A percentile compares a stretch with the other conserved stretches of the same genome.
phyloP scores from a whole-genome alignment of 2,113 vertebrate species.

The Edolisoma coerulescens region DNA sequence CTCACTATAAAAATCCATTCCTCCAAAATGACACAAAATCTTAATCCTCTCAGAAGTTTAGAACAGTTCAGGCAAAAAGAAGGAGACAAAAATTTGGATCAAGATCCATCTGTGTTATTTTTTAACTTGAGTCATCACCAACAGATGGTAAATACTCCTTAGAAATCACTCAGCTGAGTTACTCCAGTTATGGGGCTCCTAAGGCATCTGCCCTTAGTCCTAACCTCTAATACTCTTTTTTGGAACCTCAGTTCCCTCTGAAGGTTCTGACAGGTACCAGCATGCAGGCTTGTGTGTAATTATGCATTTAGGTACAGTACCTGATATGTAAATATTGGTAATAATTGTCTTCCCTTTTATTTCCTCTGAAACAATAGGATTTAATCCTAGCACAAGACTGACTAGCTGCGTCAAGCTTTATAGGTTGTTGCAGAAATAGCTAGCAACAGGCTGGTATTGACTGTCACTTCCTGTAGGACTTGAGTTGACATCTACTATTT shows the following conservation, averaged over 20 bases:
- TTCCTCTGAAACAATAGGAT: neutral
- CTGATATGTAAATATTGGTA: neutral
- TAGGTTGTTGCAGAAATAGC: neutral
- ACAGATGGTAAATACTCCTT: neutral
- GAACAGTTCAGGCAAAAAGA: neutral
- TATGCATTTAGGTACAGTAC: neutral
- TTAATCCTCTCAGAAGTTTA: neutral
- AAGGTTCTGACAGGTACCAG: neutral
- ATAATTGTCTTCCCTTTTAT: neutral
- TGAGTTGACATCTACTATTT: neutral
- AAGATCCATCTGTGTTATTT: neutral
- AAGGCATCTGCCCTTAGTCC: neutral
- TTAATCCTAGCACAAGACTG: neutral
- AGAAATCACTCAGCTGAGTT: neutral
- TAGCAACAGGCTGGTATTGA: neutral
- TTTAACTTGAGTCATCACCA: neutral
- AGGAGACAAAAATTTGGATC: neutral
- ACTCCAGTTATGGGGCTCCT: neutral
- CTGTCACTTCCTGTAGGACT: constrained; percentile 1
- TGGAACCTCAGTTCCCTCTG: neutral
- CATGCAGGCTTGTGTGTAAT: neutral
- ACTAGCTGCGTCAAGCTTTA: neutral
- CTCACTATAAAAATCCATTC: neutral
- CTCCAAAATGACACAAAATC: neutral
- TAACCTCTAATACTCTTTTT: neutral